A percentile compares a stretch with the other conserved stretches of the same genome.
Evolutionary conservation across 2,797 vertebrate genomes (phyloP).

Genomic region (Microctenopoma steveboyesi): DNA sequence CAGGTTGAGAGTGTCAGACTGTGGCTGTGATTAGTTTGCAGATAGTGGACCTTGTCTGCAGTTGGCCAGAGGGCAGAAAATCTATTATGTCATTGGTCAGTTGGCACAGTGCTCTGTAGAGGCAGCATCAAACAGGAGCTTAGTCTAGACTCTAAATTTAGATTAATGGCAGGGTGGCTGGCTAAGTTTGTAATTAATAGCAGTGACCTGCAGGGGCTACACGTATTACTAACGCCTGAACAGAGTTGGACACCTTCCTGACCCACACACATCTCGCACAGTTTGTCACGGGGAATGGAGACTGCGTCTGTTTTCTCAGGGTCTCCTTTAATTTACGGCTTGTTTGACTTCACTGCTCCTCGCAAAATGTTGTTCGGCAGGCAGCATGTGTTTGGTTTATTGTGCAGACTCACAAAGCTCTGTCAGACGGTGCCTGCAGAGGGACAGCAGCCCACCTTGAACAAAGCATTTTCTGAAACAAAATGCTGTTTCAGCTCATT

Average conservation of each 20-base stretch:
- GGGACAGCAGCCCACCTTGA: constrained; percentile 50
- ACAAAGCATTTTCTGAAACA: constrained; percentile 40
- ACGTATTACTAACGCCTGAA: constrained; percentile 54
- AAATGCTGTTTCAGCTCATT: constrained; percentile 68
- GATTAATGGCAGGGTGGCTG: constrained; percentile 72
- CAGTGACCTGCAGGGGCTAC: constrained; percentile 58
- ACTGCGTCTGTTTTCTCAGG: constrained; percentile 62
- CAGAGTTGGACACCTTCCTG: constrained; percentile 38
- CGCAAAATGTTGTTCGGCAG: constrained; percentile 45
- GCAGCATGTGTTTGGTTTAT: constrained; percentile 34
- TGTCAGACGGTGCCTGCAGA: constrained; percentile 19
- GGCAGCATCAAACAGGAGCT: constrained; percentile 52
- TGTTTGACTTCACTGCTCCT: constrained; percentile 62
- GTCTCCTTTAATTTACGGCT: constrained; percentile 65
- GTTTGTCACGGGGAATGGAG: constrained; percentile 43
- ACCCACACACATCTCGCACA: constrained; percentile 53
- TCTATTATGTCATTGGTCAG: constrained; percentile 71
- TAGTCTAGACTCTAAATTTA: constrained; percentile 72
- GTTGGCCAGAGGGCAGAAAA: constrained; percentile 73
- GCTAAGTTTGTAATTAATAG: constrained; percentile 76
- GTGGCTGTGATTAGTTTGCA: constrained; percentile 74
- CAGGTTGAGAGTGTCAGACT: constrained; percentile 61
- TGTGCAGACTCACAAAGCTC: constrained; percentile 45
- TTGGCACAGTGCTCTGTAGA: constrained; percentile 50
- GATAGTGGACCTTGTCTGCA: constrained; percentile 66